Evolutionary conservation across 2,113 vertebrate species (phyloP), one percentile per base, ranked within the genome.

Genomic region (Pterophyllum scalare): DNA sequence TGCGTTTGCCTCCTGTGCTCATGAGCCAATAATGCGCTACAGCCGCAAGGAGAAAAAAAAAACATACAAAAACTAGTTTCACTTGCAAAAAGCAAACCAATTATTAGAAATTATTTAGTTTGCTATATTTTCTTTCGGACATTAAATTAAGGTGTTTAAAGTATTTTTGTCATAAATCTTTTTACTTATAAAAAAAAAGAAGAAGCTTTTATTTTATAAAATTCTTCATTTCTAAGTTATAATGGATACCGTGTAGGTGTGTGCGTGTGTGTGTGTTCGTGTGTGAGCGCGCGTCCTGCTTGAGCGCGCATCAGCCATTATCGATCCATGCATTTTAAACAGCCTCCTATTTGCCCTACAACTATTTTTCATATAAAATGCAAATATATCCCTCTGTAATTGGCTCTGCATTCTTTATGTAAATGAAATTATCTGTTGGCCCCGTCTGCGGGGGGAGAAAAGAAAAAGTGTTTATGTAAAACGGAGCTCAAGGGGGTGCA

Each of bases 311-410:
- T 46, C 65, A 31, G 83, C 76, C 58, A 43, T 24, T 89, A 94
- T 95, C 83, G 92, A 95, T 92, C 90, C 72, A 2, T 59, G 89
- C 78, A 92, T 93, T 74, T 91, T 87, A 91, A 93, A 26, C 84
- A 89, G 83, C 82, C 67, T 81, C 80, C 75, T 6, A 9, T 89
- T 91, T 91, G 90, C 87, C 93, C 92, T 90, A 79, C 84, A 90
- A 92, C 90, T 87, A 64, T 92, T 91, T 91, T 93, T 94, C 92
- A 94, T 93, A 93, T 91, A 93, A 94, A 91, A 94, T 94, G 91
- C 81, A 91, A 94, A 95, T 92, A 17, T 59, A 20, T 72, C 35
- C 31, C 43, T 46, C 56, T 81, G 81, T 91, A 93, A 93, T 94
- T 94, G 85, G 81, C 79, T 52, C 52, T 57, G 46, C 87, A 65